Evolutionary conservation across 2,888 invertebrate genomes (phyloP).

Genomic region (Aethes cnicana): DNA sequence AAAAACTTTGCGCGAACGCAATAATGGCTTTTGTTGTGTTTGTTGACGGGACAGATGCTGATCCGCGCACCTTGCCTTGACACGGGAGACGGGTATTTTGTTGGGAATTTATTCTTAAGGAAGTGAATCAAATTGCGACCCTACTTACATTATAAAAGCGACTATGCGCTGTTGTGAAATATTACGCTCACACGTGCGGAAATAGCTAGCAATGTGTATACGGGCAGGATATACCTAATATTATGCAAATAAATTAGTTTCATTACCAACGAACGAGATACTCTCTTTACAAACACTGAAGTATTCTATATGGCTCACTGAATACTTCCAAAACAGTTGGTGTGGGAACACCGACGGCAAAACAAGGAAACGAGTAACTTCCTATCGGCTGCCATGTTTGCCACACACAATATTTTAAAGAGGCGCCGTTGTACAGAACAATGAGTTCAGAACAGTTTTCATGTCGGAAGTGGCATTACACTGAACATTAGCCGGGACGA

Average conservation of each 20-base stretch:
- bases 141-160: constrained; percentile 7
- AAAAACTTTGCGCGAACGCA: constrained; percentile 49
- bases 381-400: constrained; percentile 38
- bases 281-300: too few species aligned
- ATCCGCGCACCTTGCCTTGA: constrained; percentile 64
- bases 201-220: constrained; percentile 12
- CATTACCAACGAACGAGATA: not conserved
- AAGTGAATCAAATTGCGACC: constrained; percentile 18
- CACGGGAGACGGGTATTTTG: constrained; percentile 55
- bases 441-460: constrained; percentile 69
- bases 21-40: constrained; percentile 64
- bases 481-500: constrained; percentile 74
- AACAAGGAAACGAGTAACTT: constrained; percentile 49
- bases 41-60: constrained; percentile 66
- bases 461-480: constrained; percentile 79
- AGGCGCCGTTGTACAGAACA: constrained; percentile 49
- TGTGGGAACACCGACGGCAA: not conserved
- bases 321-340: not conserved
- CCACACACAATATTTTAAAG: constrained; percentile 53
- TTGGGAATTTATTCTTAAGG: constrained; percentile 46
- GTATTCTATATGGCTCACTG: not conserved
- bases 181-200: not conserved
- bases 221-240: not conserved
- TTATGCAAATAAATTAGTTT: not conserved
- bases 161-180: constrained; percentile 4